These are phyloP conservation scores for Gisinianus flammeolus DNA, from an alignment of 2,888 invertebrate genomes.

Conservation along the genomic window DNA sequence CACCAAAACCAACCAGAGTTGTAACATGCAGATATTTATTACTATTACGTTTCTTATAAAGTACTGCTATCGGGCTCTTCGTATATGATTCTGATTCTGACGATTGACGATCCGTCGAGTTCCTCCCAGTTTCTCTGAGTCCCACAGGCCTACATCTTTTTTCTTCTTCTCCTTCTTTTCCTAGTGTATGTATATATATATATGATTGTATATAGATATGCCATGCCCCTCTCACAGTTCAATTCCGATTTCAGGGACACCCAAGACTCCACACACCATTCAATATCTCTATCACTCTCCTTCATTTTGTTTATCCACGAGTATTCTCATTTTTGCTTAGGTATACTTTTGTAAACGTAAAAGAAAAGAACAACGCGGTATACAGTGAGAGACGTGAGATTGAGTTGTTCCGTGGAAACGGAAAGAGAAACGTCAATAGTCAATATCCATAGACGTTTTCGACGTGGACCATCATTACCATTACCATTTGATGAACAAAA, in stretches of 20 bases:
- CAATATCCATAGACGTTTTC: not conserved
- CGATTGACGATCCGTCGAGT: not conserved
- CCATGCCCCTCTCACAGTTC: not conserved
- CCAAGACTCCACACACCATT: conserved; percentile 17
- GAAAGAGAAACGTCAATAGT: conserved; percentile 5
- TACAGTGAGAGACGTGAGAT: too few species aligned
- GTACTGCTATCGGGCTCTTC: not conserved
- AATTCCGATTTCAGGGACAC: conserved; percentile 29
- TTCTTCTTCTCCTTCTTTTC: too few species aligned
- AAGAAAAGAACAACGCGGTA: too few species aligned
- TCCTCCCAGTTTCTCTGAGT: not conserved
- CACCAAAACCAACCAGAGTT: conserved; percentile 18
- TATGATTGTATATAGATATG: not conserved
- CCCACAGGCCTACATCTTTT: too few species aligned
- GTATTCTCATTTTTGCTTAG: too few species aligned
- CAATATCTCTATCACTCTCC: not conserved
- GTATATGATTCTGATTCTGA: not conserved
- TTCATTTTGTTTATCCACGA: too few species aligned
- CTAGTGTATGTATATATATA: too few species aligned
- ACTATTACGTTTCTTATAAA: not conserved
- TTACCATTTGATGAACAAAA: not conserved
- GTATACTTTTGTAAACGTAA: too few species aligned
- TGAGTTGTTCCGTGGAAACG: too few species aligned
- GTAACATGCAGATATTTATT: too few species aligned
- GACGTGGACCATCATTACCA: not conserved